Evolutionary conservation across 2,888 invertebrate genomes (phyloP).

Genomic region (Phaedon cochleariae): DNA sequence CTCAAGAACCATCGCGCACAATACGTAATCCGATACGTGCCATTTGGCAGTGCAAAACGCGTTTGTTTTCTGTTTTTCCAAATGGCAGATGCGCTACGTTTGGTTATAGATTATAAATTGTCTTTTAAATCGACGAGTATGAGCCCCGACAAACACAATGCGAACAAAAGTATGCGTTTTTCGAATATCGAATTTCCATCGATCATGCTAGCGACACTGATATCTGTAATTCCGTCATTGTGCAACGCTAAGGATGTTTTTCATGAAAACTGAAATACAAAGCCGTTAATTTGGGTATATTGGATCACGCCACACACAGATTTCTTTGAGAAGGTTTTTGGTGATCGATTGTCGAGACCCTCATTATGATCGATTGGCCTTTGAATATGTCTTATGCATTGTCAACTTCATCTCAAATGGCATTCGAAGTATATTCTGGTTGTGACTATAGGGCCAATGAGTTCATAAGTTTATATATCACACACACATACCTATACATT

Average conservation of each 20-base stretch:
- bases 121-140: conserved; percentile 40
- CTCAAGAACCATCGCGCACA: conserved; percentile 36
- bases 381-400: conserved; percentile 1
- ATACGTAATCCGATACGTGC: conserved; percentile 44
- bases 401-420: background rate
- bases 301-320: conserved; percentile 39
- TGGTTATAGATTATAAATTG: conserved; percentile 36
- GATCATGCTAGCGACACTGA: conserved; percentile 49
- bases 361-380: background rate
- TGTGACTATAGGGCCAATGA: too few relatives aligned
- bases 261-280: conserved; percentile 23
- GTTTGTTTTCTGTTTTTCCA: conserved; percentile 42
- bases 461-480: too few relatives aligned
- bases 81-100: conserved; percentile 41
- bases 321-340: background rate
- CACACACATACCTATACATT: too few relatives aligned
- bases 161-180: conserved; percentile 35
- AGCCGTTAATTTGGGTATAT: conserved; percentile 35
- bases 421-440: too few relatives aligned
- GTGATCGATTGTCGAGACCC: background rate
- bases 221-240: conserved; percentile 49
- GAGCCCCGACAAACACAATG: conserved; percentile 30
- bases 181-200: conserved; percentile 49
- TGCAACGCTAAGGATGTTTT: conserved; percentile 34
- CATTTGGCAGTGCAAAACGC: conserved; percentile 44